phyloP scores from a whole-genome alignment of 2,888 invertebrate genomes.

The Oxycera nigricornis region DNA sequence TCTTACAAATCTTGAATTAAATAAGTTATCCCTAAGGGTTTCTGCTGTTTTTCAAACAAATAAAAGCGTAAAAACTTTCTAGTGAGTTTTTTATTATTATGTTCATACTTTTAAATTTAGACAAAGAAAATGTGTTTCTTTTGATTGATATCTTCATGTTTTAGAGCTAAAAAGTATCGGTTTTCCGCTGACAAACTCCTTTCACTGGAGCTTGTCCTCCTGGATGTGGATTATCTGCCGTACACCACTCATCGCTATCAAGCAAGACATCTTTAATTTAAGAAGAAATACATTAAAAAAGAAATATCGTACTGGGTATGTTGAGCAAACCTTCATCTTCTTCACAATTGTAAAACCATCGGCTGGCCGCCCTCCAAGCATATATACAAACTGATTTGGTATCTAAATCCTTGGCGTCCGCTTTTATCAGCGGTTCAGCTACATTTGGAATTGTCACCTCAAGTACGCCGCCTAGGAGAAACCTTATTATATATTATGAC shows the following conservation, averaged over 20 bases:
- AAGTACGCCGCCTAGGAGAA: background rate
- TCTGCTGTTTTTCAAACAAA: no score
- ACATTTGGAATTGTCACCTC: background rate
- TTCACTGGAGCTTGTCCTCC: no score
- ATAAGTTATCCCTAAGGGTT: no score
- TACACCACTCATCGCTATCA: background rate
- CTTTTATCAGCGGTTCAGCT: background rate
- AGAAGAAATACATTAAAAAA: background rate
- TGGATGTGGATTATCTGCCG: background rate
- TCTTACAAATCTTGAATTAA: no score
- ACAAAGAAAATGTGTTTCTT: no score
- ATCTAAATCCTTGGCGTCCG: background rate
- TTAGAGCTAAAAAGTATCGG: no score
- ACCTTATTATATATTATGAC: background rate
- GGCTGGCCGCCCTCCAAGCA: background rate
- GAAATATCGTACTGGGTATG: background rate
- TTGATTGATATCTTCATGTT: no score
- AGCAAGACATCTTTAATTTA: background rate
- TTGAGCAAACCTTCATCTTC: background rate
- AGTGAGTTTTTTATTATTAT: no score
- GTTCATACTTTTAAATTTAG: no score
- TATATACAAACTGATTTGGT: background rate
- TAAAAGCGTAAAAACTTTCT: no score
- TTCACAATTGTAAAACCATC: slow-evolving; percentile 17
- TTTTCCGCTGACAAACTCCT: no score